Percentiles rank a stretch among this genome's conserved stretches.
phyloP scores from a whole-genome alignment of 1,140 invertebrate genomes.

The Alviniconcha marisindica region DNA sequence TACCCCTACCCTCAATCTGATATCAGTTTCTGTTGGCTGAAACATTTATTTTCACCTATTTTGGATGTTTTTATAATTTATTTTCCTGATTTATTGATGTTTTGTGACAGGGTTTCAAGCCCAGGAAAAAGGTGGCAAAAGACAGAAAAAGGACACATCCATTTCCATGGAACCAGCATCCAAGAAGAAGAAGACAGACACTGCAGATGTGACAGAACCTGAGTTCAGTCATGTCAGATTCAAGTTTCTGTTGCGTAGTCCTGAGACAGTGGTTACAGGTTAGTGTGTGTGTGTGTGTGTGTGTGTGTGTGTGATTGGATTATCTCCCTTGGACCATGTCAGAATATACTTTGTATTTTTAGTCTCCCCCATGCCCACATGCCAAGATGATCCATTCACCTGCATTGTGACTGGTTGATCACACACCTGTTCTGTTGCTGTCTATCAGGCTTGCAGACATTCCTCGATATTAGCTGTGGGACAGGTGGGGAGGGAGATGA shows the following conservation, averaged over 20 bases:
- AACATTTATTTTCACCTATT: no score
- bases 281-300: not conserved
- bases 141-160: not conserved
- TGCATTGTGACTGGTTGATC: not conserved
- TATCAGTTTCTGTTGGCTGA: not conserved
- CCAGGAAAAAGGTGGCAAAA: not conserved
- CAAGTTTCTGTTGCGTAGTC: not conserved
- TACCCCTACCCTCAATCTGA: not conserved
- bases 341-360: not conserved
- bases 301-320: not conserved
- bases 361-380: not conserved
- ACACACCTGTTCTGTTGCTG: not conserved
- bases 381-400: not conserved
- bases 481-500: not conserved
- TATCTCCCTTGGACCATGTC: not conserved
- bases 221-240: slow-evolving; percentile 10
- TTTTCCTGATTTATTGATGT: no score
- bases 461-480: not conserved
- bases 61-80: no score
- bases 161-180: not conserved
- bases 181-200: not conserved
- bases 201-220: not conserved
- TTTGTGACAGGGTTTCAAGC: not conserved
- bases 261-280: slow-evolving; percentile 20
- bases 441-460: not conserved